A percentile compares a stretch with the other conserved stretches of the same genome.
Evolutionary conservation across 2,113 vertebrate species (phyloP).

Genomic region (Nycticebus coucang): DNA sequence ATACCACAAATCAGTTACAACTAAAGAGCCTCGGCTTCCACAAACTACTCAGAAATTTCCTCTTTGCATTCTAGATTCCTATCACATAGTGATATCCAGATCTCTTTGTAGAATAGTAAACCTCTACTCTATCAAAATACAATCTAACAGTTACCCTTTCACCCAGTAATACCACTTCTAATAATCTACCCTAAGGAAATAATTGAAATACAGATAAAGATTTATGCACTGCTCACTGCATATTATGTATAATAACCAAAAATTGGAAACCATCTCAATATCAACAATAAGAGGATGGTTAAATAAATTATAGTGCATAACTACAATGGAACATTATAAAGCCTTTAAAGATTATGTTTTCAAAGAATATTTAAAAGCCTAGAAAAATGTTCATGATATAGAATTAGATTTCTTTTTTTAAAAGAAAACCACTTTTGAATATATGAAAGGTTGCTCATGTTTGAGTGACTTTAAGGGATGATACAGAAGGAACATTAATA

Average conservation of each 20-base stretch:
- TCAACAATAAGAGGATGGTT: conserved; percentile 61
- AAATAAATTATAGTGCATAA: conserved; percentile 66
- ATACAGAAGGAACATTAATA: background rate
- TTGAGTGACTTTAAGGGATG: background rate
- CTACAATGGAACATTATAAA: conserved; percentile 60
- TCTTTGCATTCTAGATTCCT: background rate
- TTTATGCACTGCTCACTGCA: background rate
- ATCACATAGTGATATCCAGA: background rate
- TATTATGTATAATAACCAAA: conserved; percentile 63
- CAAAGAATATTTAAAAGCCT: conserved; percentile 64
- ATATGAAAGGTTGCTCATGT: conserved; percentile 1
- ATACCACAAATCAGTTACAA: background rate
- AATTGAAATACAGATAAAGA: conserved; percentile 67
- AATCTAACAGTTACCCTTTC: conserved; percentile 36
- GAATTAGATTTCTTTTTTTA: conserved; percentile 24
- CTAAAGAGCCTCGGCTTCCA: background rate
- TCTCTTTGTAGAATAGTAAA: background rate
- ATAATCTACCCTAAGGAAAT: conserved; percentile 61
- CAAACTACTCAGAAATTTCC: background rate
- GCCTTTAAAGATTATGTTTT: conserved; percentile 65
- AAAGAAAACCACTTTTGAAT: conserved; percentile 47
- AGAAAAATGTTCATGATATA: conserved; percentile 40
- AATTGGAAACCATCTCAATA: conserved; percentile 53
- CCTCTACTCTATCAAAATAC: conserved; percentile 33
- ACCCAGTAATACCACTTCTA: conserved; percentile 46